These are phyloP conservation scores for Trigoniulus corallinus DNA, from an alignment of 1,140 invertebrate species.

Conservation along the genomic window DNA sequence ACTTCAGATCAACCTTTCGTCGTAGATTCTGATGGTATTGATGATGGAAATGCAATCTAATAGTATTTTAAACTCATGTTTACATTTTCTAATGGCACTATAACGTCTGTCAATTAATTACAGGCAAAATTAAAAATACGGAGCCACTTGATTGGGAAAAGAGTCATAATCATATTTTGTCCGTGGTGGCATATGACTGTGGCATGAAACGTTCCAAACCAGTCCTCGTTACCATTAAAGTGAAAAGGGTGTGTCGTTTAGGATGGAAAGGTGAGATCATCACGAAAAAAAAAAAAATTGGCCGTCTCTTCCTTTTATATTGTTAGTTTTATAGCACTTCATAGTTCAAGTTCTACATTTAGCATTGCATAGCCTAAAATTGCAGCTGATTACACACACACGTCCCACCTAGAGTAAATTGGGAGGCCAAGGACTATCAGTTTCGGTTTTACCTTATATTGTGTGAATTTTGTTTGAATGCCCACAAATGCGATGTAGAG, in stretches of 20 bases:
- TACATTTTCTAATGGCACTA: background rate
- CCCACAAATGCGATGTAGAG: too few relatives aligned
- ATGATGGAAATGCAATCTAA: background rate
- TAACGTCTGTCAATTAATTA: constrained; percentile 8
- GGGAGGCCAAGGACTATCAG: too few relatives aligned
- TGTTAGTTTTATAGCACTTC: background rate
- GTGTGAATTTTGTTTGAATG: too few relatives aligned
- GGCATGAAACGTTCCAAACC: constrained; percentile 70
- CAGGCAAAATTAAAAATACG: constrained; percentile 72
- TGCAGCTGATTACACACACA: too few relatives aligned
- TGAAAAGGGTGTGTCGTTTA: constrained; percentile 51
- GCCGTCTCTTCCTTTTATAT: too few relatives aligned
- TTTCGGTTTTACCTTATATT: too few relatives aligned
- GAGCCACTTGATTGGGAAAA: constrained; percentile 76
- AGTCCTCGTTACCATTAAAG: constrained; percentile 86
- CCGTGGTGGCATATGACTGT: constrained; percentile 90
- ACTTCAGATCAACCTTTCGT: constrained; percentile 72
- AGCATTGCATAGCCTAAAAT: too few relatives aligned
- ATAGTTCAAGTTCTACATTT: too few relatives aligned
- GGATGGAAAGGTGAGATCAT: constrained; percentile 51
- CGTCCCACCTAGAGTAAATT: too few relatives aligned
- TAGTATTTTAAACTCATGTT: constrained; percentile 1
- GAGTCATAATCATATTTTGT: constrained; percentile 89
- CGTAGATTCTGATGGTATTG: constrained; percentile 71
- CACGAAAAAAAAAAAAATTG: too few relatives aligned